Evolutionary conservation across 2,113 vertebrate genomes (phyloP), one percentile per base, ranked within the genome.

Genomic region (Marmota monax): DNA sequence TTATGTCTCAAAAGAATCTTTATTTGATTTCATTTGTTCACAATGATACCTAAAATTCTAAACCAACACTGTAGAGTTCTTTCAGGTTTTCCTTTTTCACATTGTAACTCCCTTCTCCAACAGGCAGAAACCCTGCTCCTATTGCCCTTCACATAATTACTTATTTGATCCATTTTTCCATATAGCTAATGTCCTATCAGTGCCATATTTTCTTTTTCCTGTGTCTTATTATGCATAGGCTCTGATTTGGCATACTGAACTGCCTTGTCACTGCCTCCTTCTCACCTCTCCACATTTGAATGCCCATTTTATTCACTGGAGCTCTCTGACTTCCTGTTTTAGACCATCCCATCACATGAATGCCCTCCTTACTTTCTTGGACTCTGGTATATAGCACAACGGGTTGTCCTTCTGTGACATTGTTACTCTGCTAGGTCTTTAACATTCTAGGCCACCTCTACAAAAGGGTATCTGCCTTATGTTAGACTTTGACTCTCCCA

Each of bases 21-120:
- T 74, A 73, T 92, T 42, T 45, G 56, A 73, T n/a, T 74, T 17
- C 70, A 11, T 61, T 70, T 76, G 48, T 69, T 83, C 69, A 83
- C 8, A 70, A 45, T 87, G 17, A 77, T 67, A 76, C 7, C 37
- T 87, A 4, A 3, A 22, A 83, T 95, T 88, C 37, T 58, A 86
- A 23, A 67, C 42, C 42, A 91, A 17, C 22, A 73, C 22, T 86
- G 34, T 7, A 82, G 37, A 37, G 7, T 82, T 74, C 58, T 95
- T 63, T 76, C 9, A 69, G 17, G 23, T 76, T 80, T 42, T 67
- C 34, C 34, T 67, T 85, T 86, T 80, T 34, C 29, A 29, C n/a
- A 82, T 95, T 84, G 87, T 82, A 92, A 67, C 9, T 23, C 42
- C 45, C 16, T 86, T 95, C 45, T 87, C 22, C 9, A 82, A 20